These are phyloP conservation scores for Trachops cirrhosus DNA, from an alignment of 2,797 vertebrate genomes.

Conservation along the genomic window DNA sequence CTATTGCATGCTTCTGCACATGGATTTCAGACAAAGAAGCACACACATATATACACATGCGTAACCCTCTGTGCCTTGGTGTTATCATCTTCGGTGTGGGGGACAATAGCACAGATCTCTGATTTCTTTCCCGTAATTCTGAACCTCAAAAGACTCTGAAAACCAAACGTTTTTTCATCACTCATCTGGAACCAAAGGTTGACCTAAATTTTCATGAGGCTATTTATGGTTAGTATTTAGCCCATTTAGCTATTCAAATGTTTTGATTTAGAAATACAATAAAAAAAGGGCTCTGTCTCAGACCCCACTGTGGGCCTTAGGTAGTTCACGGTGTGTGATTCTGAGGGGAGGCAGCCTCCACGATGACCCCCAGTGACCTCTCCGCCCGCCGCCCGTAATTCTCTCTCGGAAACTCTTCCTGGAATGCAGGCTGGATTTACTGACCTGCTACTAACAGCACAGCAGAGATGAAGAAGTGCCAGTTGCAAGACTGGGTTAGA, in stretches of 20 bases:
- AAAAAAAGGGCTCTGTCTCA: not conserved
- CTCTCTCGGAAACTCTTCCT: too few relatives aligned
- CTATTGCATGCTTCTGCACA: not conserved
- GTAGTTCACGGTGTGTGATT: not conserved
- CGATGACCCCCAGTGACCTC: fast-evolving
- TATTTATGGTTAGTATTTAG: not conserved
- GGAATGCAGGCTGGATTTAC: not conserved
- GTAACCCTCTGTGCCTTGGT: not conserved
- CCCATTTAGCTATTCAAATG: not conserved
- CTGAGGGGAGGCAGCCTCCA: not conserved
- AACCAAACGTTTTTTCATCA: not conserved
- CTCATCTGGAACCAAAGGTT: not conserved
- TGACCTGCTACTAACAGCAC: not conserved
- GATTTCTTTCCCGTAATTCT: not conserved
- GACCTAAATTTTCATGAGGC: not conserved
- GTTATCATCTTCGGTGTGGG: not conserved
- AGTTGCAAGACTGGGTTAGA: not conserved
- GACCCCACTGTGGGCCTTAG: not conserved
- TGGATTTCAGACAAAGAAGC: not conserved
- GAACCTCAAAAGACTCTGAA: not conserved
- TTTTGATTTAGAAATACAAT: not conserved
- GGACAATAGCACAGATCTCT: not conserved
- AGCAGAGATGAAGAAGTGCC: not conserved
- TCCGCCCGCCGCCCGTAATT: fast-evolving
- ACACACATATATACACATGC: fast-evolving